A percentile compares a stretch with the other conserved stretches of the same genome.
Evolutionary conservation across 2,113 vertebrate species (phyloP).

Genomic region (Strix uralensis): DNA sequence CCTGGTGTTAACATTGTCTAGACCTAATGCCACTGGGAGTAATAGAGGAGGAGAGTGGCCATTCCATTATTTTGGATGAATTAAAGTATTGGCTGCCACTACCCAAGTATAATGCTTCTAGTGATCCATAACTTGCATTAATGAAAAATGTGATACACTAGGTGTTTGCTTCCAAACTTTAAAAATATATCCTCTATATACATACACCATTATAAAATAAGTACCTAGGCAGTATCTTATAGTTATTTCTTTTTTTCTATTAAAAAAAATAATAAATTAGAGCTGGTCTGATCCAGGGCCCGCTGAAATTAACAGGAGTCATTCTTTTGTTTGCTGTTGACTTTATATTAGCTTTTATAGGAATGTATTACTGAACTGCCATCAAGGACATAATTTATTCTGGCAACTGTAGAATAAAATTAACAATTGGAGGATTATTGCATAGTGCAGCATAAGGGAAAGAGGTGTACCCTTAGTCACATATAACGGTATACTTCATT

Average conservation of each 20-base stretch:
- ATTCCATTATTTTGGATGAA: constrained; percentile 18
- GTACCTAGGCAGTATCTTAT: neutral
- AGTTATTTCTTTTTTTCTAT: neutral
- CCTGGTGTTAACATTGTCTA: constrained; percentile 1
- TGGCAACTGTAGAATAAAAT: neutral
- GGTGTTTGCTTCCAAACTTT: neutral
- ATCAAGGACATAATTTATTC: neutral
- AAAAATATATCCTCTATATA: neutral
- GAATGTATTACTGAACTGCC: neutral
- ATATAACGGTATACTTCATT: neutral
- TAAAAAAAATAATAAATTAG: neutral
- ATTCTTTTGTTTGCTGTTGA: constrained; percentile 7
- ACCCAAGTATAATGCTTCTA: neutral
- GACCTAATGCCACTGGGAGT: neutral
- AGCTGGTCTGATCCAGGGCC: neutral
- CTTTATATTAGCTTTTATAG: constrained; percentile 1
- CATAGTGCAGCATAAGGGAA: neutral
- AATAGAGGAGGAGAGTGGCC: neutral
- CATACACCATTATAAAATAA: neutral
- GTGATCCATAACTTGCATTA: neutral
- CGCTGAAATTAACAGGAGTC: neutral
- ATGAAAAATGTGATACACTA: neutral
- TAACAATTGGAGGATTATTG: neutral
- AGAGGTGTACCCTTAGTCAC: neutral
- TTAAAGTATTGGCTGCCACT: neutral